Conservation (phyloP, 2,888 invertebrate genomes). For the Eupithecia tripunctaria region DNA sequence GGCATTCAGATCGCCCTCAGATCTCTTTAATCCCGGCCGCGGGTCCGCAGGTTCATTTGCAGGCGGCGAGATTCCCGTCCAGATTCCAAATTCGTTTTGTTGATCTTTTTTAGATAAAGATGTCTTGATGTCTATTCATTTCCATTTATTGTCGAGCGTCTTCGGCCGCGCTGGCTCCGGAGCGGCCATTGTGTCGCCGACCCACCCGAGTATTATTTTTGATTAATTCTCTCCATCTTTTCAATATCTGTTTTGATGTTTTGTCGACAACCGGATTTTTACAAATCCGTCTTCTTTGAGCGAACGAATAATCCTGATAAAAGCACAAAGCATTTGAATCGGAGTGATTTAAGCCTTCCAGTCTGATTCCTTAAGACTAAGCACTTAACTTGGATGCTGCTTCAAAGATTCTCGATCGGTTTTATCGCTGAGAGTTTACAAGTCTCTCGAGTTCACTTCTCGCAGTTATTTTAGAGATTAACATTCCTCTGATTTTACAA, state of each 20-base stretch:
- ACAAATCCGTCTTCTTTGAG: slow-evolving; percentile 2
- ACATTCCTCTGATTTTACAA: slow-evolving; percentile 15
- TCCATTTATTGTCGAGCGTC: slow-evolving; percentile 45
- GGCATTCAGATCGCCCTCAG: slow-evolving; percentile 46
- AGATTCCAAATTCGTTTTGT: slow-evolving; percentile 61
- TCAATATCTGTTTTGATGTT: slow-evolving; percentile 37
- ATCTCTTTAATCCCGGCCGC: slow-evolving; percentile 62
- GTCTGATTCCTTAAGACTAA: slow-evolving; percentile 14
- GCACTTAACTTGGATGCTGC: slow-evolving; percentile 18
- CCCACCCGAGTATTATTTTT: slow-evolving; percentile 35
- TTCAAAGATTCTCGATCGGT: slow-evolving; percentile 12
- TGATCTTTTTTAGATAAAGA: slow-evolving; percentile 59
- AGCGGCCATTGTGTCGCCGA: slow-evolving; percentile 35
- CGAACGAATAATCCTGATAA: slow-evolving; percentile 12
- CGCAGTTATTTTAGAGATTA: slow-evolving; percentile 6
- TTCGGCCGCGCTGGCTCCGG: slow-evolving; percentile 37
- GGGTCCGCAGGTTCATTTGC: slow-evolving; percentile 62
- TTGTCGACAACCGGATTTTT: slow-evolving; percentile 9
- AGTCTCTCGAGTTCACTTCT: slow-evolving; percentile 12
- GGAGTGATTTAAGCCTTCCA: slow-evolving; percentile 18
- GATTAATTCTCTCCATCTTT: slow-evolving; percentile 42
- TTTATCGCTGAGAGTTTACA: slow-evolving; percentile 19
- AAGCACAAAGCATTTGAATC: slow-evolving; percentile 19
- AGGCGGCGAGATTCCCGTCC: slow-evolving; percentile 60
- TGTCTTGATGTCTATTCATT: slow-evolving; percentile 52